These are phyloP conservation scores for Strigamia transsilvanica DNA, from an alignment of 2,888 invertebrate genomes.

Conservation along the genomic window DNA sequence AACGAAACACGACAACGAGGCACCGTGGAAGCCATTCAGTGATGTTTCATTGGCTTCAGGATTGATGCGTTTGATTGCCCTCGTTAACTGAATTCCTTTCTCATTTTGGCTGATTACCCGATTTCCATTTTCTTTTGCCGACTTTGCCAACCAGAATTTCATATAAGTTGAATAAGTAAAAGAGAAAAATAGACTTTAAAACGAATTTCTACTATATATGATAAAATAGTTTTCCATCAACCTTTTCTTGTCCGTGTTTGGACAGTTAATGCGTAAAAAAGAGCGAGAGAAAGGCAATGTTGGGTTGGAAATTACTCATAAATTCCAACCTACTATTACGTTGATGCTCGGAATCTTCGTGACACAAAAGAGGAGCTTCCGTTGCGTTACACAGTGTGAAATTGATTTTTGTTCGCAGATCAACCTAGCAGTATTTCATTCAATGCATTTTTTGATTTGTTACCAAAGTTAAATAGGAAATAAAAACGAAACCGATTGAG, in stretches of 20 bases:
- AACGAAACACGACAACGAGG: constrained; percentile 23
- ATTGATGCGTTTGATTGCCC: constrained; percentile 34
- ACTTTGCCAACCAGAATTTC: not conserved
- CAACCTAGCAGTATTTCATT: not conserved
- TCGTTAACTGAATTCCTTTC: constrained; percentile 5
- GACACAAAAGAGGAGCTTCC: constrained; percentile 13
- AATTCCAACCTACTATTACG: not conserved
- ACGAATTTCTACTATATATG: constrained; percentile 1
- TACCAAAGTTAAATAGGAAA: not conserved
- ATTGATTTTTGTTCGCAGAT: constrained; percentile 36
- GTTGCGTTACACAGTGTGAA: not conserved
- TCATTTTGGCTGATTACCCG: not conserved
- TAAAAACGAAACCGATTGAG: not conserved
- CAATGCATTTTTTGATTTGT: not conserved
- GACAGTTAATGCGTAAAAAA: not conserved
- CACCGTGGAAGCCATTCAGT: not conserved
- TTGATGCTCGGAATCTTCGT: not conserved
- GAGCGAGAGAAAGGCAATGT: not conserved
- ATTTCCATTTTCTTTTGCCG: not conserved
- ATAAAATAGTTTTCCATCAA: constrained; percentile 21
- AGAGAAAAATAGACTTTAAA: not conserved
- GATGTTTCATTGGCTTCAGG: constrained; percentile 1
- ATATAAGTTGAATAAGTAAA: not conserved
- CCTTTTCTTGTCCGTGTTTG: not conserved
- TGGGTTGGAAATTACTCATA: constrained; percentile 23